Base-by-base conservation (phyloP, 23 tunicate genomes). In the Trididemnum clinides region DNA sequence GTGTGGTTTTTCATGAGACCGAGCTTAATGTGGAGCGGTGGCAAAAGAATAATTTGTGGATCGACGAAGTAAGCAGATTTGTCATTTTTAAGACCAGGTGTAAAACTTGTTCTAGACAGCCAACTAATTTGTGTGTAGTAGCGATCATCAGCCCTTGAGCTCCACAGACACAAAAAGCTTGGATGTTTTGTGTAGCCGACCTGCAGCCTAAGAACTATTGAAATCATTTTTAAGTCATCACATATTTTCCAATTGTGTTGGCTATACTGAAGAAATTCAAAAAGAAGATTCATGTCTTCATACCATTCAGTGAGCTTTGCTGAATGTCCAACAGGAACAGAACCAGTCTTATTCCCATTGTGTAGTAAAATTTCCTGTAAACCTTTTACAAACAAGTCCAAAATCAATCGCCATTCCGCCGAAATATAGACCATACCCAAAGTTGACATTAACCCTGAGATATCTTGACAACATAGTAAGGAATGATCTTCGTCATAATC, bases 11-110 rank as follows among this genome's bases (percentile, higher is more conserved):
- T 78, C 83, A 78, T 51, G 80, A 78, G 83, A 51, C 65, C 83
- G 51, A 78, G 83, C 15, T 78, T 78, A 7, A 78, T 78, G 66
- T 78, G 66, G 83, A 78, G 83, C 21, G 83, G 66, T 50, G 66
- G 83, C 83, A 78, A 78, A 78, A 78, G 83, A 51, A 51, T 78
- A 51, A 25, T 78, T 51, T 78, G 83, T 25, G 35, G 83, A 78
- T 78, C 83, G 28, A 78, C 66, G 51, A 78, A 78, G 66, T 26
- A 78, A 51, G 83, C 66, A 78, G 35, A 78, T 51, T 78, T 78
- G 83, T 51, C 83, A 78, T 78, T 51, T 26, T 78, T 25, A 78
- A 78, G 28, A 54, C 66, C 83, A 78, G 83, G 83, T 51, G 66
- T 51, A 78, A 78, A 78, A 34, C 83, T 78, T 51, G 83, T 78